Evolutionary conservation across 2,113 vertebrate species (phyloP).

Genomic region (Baryphthengus martii): DNA sequence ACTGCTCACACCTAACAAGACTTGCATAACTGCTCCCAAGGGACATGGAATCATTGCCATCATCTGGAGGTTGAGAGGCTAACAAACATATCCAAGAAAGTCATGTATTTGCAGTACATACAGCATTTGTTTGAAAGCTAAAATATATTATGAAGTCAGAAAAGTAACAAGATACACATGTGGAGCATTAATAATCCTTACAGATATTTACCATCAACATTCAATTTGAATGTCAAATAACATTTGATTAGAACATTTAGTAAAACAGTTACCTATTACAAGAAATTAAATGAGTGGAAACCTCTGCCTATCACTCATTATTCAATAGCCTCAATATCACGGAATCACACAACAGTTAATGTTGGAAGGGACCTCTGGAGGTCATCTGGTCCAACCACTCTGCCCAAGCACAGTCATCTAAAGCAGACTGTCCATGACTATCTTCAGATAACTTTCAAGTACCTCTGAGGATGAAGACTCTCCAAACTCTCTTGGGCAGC

Average conservation of each 20-base stretch:
- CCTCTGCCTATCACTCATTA: background rate
- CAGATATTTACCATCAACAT: background rate
- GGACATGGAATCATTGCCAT: background rate
- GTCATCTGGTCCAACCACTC: background rate
- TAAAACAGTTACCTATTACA: background rate
- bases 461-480: background rate
- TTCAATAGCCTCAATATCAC: background rate
- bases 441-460: accelerated
- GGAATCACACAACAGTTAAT: background rate
- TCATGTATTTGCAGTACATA: background rate
- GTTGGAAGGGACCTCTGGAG: background rate
- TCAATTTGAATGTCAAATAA: background rate
- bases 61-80: background rate
- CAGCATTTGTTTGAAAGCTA: background rate
- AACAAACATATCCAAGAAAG: background rate
- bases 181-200: background rate
- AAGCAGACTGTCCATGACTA: background rate
- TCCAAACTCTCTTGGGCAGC: background rate
- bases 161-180: background rate
- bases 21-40: background rate
- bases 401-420: background rate
- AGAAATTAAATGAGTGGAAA: background rate
- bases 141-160: background rate
- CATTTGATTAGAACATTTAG: background rate
- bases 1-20: background rate